Evolutionary conservation across 2,113 vertebrate genomes (phyloP), one percentile per base, ranked within the genome.

Genomic region (Holacanthus passer): DNA sequence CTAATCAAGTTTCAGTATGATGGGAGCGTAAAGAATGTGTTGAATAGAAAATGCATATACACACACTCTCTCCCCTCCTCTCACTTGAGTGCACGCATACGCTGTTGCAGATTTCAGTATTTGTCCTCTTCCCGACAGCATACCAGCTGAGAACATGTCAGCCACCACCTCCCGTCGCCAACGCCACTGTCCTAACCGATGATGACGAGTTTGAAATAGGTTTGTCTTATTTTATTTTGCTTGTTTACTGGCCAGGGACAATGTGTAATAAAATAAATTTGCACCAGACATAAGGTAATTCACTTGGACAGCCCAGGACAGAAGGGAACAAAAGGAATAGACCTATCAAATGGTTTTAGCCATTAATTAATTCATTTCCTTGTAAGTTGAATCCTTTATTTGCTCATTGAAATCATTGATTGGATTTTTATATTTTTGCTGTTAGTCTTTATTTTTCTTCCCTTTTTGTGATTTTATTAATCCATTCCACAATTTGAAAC

Each of bases 161-260:
- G 31, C 94, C 96, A 66, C 98, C 97, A 43, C 89, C 95, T 78
- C 89, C 92, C 5, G 94, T 99, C 47, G 93, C 96, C 88, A 99
- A 99, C 82, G 97, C 97, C 55, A 97, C 99, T 73, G 94, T 97
- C 91, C 93, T 99, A 83, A 95, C 95, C 22, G 97, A 98, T 87
- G 97, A 98, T 85, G 96, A 98, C 65, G 96, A 98, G 93, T 98
- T 98, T 52, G 96, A 99, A 96, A 99, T 99, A 95, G 98, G 98
- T 99, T 84, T 88, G 89, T 90, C 84, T 80, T 31, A 24, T 91
- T 89, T 91, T 79, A 73, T 90, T 82, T 86, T 75, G 17, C 80
- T 85, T 80, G 55, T 79, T 88, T 87, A 75, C 63, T 50, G 39
- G 37, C 45, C 12, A 41, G n/a, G 8, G 50, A 81, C 60, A 48